Evolutionary conservation across 2,113 vertebrate genomes (phyloP).

Genomic region (Hepsetus odoe): DNA sequence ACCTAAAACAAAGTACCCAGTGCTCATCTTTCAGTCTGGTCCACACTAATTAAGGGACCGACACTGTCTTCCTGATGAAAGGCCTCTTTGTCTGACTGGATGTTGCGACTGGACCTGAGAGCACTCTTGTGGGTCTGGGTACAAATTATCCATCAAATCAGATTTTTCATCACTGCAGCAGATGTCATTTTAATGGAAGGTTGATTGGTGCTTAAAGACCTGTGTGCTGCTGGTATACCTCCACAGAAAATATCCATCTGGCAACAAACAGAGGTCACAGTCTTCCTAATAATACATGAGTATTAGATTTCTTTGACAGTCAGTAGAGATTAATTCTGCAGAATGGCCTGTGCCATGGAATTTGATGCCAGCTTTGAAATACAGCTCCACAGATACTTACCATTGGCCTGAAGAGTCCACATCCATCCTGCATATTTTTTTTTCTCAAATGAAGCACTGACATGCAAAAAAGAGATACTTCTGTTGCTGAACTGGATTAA

Average conservation of each 20-base stretch:
- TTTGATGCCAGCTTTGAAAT: constrained; percentile 55
- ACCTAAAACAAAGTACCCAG: constrained; percentile 57
- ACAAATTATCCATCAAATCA: constrained; percentile 61
- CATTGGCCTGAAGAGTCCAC: constrained; percentile 40
- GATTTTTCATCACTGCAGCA: constrained; percentile 62
- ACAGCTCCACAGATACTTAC: constrained; percentile 35
- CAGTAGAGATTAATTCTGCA: constrained; percentile 51
- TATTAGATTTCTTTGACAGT: constrained; percentile 56
- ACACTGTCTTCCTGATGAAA: constrained; percentile 73
- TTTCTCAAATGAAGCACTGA: constrained; percentile 7
- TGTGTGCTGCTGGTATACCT: constrained; percentile 44
- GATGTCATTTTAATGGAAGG: constrained; percentile 67
- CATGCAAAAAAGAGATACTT: not conserved
- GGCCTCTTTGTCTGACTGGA: constrained; percentile 67
- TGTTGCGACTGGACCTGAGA: constrained; percentile 63
- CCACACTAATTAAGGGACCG: constrained; percentile 72
- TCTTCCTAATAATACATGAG: constrained; percentile 52
- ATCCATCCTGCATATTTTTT: constrained; percentile 48
- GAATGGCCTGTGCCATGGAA: constrained; percentile 43
- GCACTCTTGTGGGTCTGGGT: constrained; percentile 61
- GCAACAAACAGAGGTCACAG: constrained; percentile 48
- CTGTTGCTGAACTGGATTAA: not conserved
- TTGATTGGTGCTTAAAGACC: constrained; percentile 52
- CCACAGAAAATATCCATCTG: constrained; percentile 36
- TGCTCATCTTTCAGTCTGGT: constrained; percentile 64